These are phyloP conservation scores for Lasioglossum oenotherae DNA, from an alignment of 2,888 invertebrate genomes.

Conservation along the genomic window DNA sequence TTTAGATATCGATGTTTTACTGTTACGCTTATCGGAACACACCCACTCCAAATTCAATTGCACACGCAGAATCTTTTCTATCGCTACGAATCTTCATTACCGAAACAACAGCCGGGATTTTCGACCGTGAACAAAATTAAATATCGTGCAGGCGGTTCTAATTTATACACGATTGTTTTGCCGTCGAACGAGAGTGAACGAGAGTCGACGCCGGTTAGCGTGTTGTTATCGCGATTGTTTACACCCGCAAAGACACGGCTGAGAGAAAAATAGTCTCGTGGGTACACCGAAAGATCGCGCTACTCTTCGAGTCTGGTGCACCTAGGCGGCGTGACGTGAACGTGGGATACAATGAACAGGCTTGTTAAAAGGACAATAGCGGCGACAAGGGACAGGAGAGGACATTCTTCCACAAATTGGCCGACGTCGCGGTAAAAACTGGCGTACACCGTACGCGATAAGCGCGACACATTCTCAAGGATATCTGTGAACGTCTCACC, in stretches of 20 bases:
- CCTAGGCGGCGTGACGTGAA: constrained; percentile 47
- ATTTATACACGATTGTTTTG: not conserved
- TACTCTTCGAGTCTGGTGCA: constrained; percentile 47
- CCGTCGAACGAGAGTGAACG: not conserved
- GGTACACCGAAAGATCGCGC: constrained; percentile 52
- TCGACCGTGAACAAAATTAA: not conserved
- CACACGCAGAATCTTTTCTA: not conserved
- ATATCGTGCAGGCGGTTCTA: not conserved
- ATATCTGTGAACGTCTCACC: constrained; percentile 71
- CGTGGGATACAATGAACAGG: constrained; percentile 30
- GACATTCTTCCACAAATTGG: constrained; percentile 14
- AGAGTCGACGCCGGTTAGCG: not conserved
- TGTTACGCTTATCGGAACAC: not conserved
- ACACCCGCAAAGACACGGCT: constrained; percentile 25
- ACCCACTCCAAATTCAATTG: not conserved
- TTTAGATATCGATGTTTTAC: not conserved
- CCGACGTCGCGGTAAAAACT: constrained; percentile 4
- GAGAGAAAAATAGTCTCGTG: constrained; percentile 43
- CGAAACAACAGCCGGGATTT: not conserved
- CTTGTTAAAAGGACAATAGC: constrained; percentile 29
- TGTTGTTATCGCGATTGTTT: constrained; percentile 21
- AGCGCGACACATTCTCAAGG: constrained; percentile 52
- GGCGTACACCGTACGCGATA: constrained; percentile 29
- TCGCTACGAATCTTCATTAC: not conserved
- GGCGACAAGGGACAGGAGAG: constrained; percentile 16